Evolutionary conservation across 2,113 vertebrate species (phyloP).

Genomic region (Melanotaenia duboulayi): DNA sequence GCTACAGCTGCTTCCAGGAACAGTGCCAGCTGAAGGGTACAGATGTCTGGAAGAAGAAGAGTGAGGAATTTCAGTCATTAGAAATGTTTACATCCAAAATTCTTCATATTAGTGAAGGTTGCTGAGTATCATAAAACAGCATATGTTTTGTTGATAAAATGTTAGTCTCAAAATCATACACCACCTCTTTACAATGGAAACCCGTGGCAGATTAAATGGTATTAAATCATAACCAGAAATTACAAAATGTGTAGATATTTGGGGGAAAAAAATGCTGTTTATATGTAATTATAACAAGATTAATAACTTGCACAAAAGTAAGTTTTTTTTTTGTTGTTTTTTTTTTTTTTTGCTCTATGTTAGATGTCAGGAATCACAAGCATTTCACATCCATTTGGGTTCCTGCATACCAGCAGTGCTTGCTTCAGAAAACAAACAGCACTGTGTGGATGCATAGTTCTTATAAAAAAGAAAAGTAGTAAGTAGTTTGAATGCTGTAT

Average conservation of each 20-base stretch:
- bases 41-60: conserved; percentile 56
- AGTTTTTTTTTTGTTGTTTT: not conserved
- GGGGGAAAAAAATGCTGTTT: no score
- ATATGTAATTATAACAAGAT: no score
- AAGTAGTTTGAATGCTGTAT: not conserved
- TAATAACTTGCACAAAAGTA: not conserved
- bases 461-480: not conserved
- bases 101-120: not conserved
- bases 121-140: no score
- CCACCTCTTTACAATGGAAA: not conserved
- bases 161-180: not conserved
- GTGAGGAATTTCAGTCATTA: conserved; percentile 22
- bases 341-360: no score
- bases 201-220: not conserved
- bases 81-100: conserved; percentile 13
- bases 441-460: conserved; percentile 8
- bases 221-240: not conserved
- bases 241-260: not conserved
- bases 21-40: conserved; percentile 71
- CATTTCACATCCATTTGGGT: conserved; percentile 33
- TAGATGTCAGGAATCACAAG: conserved; percentile 17
- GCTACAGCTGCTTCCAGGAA: conserved; percentile 66
- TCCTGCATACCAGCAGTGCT: conserved; percentile 20
- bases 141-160: not conserved
- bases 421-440: conserved; percentile 20